phyloP scores from a whole-genome alignment of 1,140 invertebrate genomes.

The Coptotermes formosanus region DNA sequence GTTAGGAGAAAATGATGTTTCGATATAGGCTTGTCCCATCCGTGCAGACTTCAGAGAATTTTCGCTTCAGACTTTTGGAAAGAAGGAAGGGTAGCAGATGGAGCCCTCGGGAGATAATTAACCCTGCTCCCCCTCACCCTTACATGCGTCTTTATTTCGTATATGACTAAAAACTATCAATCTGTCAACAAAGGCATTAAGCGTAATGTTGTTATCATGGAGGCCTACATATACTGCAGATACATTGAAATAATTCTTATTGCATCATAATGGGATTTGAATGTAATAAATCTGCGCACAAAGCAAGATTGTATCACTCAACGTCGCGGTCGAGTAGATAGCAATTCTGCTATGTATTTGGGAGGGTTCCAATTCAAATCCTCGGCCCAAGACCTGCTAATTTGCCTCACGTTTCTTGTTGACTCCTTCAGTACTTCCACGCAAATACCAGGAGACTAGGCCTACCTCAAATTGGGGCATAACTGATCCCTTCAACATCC shows the following conservation, averaged over 20 bases:
- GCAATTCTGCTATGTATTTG: too few relatives aligned
- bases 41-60: background rate
- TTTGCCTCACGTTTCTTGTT: too few relatives aligned
- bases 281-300: background rate
- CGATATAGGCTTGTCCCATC: background rate
- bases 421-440: too few relatives aligned
- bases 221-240: background rate
- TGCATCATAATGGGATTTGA: background rate
- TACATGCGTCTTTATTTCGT: background rate
- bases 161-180: conserved; percentile 3
- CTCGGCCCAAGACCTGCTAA: too few relatives aligned
- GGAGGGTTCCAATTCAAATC: too few relatives aligned
- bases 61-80: background rate
- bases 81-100: background rate
- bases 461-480: too few relatives aligned
- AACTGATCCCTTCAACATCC: too few relatives aligned
- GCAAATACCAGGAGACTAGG: too few relatives aligned
- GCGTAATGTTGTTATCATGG: background rate
- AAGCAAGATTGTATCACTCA: background rate
- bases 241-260: background rate
- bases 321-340: too few relatives aligned
- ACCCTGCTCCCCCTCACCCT: background rate
- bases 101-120: background rate
- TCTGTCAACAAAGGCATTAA: background rate
- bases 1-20: conserved; percentile 13